Percentiles rank a stretch among this genome's conserved stretches.
Conservation (phyloP, 2,888 invertebrate genomes). For the Alloplasta piceator region DNA sequence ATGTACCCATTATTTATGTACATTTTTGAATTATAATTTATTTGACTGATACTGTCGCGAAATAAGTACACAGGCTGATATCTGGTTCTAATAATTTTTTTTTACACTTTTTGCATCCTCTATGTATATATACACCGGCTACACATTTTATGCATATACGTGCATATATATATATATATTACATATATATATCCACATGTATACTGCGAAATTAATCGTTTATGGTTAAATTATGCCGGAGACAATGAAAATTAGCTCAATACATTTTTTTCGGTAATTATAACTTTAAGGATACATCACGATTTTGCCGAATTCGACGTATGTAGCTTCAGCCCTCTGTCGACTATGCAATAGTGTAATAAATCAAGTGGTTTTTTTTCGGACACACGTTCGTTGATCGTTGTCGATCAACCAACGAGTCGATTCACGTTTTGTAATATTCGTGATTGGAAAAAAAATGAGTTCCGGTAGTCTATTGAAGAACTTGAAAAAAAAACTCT, state of each 20-base stretch:
- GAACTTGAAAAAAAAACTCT: conserved; percentile 15
- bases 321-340: not conserved
- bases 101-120: conserved; percentile 33
- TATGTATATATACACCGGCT: conserved; percentile 9
- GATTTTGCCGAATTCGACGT: conserved; percentile 17
- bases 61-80: conserved; percentile 47
- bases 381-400: not conserved
- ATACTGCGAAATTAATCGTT: conserved; percentile 34
- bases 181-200: conserved; percentile 20
- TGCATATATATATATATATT: conserved; percentile 14
- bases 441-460: not conserved
- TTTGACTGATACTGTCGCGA: conserved; percentile 35
- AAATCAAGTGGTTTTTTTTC: not conserved
- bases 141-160: not conserved
- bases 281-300: conserved; percentile 28
- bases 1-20: conserved; percentile 1
- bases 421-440: not conserved
- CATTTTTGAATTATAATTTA: conserved; percentile 3
- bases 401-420: not conserved
- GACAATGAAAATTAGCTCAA: conserved; percentile 47
- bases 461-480: too few species aligned
- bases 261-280: conserved; percentile 40
- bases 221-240: conserved; percentile 37
- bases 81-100: conserved; percentile 43
- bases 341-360: not conserved